Percentiles rank a stretch among this genome's conserved stretches.
Conservation (phyloP, 2,888 invertebrate species). For the Villa cingulata region DNA sequence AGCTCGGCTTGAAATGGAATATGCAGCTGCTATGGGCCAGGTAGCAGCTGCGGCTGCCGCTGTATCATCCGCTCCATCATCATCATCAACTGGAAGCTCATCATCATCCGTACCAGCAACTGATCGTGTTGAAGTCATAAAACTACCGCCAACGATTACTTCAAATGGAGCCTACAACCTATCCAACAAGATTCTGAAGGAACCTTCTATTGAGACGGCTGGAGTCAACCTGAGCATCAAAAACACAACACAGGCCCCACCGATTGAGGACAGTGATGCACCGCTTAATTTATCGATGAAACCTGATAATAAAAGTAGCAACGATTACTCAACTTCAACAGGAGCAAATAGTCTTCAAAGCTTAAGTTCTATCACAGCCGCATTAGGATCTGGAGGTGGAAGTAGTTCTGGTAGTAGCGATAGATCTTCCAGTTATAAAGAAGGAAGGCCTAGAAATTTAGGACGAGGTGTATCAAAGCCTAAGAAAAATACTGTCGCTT, state of each 20-base stretch:
- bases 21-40: conserved; percentile 34
- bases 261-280: conserved; percentile 51
- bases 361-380: conserved; percentile 35
- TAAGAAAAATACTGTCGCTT: conserved; percentile 86
- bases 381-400: conserved; percentile 27
- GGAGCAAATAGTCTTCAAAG: conserved; percentile 33
- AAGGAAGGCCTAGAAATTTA: conserved; percentile 68
- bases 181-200: conserved; percentile 32
- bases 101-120: conserved; percentile 11
- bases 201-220: conserved; percentile 23
- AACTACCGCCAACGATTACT: conserved; percentile 55
- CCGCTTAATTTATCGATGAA: conserved; percentile 75
- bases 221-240: conserved; percentile 34
- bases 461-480: conserved; percentile 81
- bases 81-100: conserved; percentile 7
- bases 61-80: conserved; percentile 10
- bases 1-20: conserved; percentile 36
- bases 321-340: conserved; percentile 9
- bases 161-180: conserved; percentile 40
- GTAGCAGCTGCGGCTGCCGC: conserved; percentile 23
- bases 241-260: conserved; percentile 27
- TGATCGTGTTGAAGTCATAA: conserved; percentile 71
- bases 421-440: conserved; percentile 39
- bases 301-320: conserved; percentile 36
- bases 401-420: conserved; percentile 19